Conservation (phyloP, 2,113 vertebrate species). For the Rallus limicola region DNA sequence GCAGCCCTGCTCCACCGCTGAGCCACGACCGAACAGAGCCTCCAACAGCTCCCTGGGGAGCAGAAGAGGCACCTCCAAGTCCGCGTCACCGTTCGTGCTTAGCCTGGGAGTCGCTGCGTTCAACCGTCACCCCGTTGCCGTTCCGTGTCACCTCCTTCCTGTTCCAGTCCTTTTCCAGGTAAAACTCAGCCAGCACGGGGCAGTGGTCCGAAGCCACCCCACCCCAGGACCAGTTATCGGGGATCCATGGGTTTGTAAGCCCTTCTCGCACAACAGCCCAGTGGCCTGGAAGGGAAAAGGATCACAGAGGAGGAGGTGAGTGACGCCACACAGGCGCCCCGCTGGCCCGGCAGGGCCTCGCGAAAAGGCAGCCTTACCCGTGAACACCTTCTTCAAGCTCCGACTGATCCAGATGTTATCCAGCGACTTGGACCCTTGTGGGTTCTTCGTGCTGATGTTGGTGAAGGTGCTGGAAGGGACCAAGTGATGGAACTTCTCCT, state of each 20-base stretch:
- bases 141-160: constrained; percentile 79
- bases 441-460: constrained; percentile 93
- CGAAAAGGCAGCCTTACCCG: constrained; percentile 74
- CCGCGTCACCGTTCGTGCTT: constrained; percentile 89
- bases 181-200: constrained; percentile 89
- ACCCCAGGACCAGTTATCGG: constrained; percentile 96
- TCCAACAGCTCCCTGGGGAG: background rate
- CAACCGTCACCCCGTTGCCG: constrained; percentile 76
- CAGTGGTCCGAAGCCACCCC: constrained; percentile 93
- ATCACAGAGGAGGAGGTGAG: background rate
- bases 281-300: constrained; percentile 78
- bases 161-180: constrained; percentile 77
- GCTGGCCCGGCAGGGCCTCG: fast-evolving
- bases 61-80: background rate
- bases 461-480: constrained; percentile 86
- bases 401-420: constrained; percentile 96
- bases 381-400: constrained; percentile 88
- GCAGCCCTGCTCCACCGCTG: background rate
- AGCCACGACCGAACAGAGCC: background rate
- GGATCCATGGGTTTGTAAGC: constrained; percentile 96
- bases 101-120: constrained; percentile 76
- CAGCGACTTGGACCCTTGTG: constrained; percentile 86
- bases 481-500: constrained; percentile 86
- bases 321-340: fast-evolving
- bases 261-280: constrained; percentile 90